These are phyloP conservation scores for Taurulus bubalis DNA, from an alignment of 2,113 vertebrate genomes.

Conservation along the genomic window DNA sequence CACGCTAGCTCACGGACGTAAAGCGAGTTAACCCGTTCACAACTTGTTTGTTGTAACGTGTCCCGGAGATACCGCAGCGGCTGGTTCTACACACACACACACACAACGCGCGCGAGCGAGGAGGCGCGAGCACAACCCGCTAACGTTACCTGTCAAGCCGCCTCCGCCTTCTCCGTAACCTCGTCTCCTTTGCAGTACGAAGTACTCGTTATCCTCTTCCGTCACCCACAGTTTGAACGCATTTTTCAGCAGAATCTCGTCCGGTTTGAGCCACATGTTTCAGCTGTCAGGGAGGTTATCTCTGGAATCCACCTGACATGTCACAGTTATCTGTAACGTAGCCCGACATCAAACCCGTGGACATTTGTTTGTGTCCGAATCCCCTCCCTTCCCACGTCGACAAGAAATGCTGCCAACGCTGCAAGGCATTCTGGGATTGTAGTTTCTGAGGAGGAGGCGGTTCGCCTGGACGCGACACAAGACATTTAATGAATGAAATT, in stretches of 20 bases:
- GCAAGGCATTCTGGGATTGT: constrained; percentile 81
- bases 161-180: constrained; percentile 93
- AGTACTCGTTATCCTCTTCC: constrained; percentile 93
- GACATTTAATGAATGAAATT: constrained; percentile 16
- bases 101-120: too few relatives aligned
- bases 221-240: constrained; percentile 95
- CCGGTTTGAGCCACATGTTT: constrained; percentile 96
- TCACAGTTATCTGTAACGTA: constrained; percentile 55
- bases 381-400: constrained; percentile 87
- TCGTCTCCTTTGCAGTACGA: constrained; percentile 93
- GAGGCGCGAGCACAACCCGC: constrained; percentile 7
- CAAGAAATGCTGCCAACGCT: constrained; percentile 81
- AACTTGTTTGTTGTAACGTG: neutral
- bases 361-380: constrained; percentile 79
- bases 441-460: constrained; percentile 65
- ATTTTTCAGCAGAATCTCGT: constrained; percentile 96
- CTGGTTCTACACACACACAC: neutral
- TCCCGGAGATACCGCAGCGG: neutral
- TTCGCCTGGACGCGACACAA: neutral
- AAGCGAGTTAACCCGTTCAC: neutral
- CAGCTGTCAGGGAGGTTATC: constrained; percentile 45
- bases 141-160: constrained; percentile 90
- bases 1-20: neutral
- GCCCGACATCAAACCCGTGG: constrained; percentile 58
- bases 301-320: constrained; percentile 64